Percentiles rank a stretch among this genome's conserved stretches.
These are phyloP conservation scores for Laticauda colubrina DNA, from an alignment of 2,113 vertebrate genomes.

Conservation along the genomic window DNA sequence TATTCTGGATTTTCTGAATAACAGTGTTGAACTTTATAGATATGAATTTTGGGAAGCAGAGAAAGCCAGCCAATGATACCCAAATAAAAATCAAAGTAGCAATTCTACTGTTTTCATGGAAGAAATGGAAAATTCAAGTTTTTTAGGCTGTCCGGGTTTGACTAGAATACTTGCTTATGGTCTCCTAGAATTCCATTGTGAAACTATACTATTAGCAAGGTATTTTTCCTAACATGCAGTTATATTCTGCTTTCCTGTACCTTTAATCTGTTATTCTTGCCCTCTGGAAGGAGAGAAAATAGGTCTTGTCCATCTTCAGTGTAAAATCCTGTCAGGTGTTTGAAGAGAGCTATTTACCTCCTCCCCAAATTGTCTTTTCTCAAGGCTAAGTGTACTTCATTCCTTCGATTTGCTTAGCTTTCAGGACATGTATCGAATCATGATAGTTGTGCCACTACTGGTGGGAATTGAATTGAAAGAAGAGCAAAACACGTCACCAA, in stretches of 20 bases:
- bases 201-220: neutral
- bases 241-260: neutral
- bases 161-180: neutral
- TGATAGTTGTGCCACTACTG: neutral
- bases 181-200: neutral
- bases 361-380: neutral
- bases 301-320: neutral
- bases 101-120: neutral
- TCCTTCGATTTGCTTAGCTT: accelerated
- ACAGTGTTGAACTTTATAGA: neutral
- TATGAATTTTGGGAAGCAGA: neutral
- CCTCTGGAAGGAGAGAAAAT: neutral
- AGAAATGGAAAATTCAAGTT: neutral
- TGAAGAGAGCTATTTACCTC: neutral
- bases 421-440: neutral
- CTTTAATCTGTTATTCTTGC: neutral
- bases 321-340: neutral
- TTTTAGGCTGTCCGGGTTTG: neutral
- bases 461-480: neutral
- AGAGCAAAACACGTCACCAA: neutral
- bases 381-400: neutral
- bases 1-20: neutral
- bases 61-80: neutral
- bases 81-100: neutral
- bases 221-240: neutral